Evolutionary conservation across 2,113 vertebrate species (phyloP).

Genomic region (Corythoichthys haematopterus): DNA sequence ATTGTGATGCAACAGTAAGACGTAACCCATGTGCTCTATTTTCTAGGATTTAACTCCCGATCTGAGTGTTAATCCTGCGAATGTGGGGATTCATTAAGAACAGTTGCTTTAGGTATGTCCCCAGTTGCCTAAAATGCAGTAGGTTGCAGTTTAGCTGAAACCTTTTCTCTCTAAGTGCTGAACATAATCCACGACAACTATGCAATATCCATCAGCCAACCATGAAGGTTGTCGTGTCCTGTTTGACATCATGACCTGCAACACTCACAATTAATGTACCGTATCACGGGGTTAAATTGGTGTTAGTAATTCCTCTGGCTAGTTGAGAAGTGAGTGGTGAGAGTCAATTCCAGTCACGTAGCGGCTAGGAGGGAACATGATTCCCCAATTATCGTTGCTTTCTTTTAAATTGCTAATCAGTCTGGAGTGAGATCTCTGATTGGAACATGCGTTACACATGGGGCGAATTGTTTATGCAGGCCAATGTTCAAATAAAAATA

Average conservation of each 20-base stretch:
- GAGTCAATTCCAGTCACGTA: slow-evolving; percentile 49
- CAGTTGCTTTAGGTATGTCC: slow-evolving; percentile 60
- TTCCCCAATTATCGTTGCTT: slow-evolving; percentile 62
- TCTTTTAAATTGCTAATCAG: slow-evolving; percentile 60
- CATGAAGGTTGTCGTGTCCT: slow-evolving; percentile 63
- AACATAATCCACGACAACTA: slow-evolving; percentile 32
- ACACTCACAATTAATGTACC: slow-evolving; percentile 68
- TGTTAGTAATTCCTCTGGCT: slow-evolving; percentile 59
- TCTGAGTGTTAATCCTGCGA: slow-evolving; percentile 59
- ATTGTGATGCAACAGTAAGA: slow-evolving; percentile 48
- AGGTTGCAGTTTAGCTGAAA: slow-evolving; percentile 47
- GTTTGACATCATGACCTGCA: slow-evolving; percentile 62
- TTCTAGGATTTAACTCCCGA: slow-evolving; percentile 62
- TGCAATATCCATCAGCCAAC: slow-evolving; percentile 54
- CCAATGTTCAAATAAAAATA: slow-evolving; percentile 19
- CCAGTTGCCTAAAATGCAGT: slow-evolving; percentile 57
- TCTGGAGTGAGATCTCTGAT: slow-evolving; percentile 43
- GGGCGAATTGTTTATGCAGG: slow-evolving; percentile 22
- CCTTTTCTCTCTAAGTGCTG: slow-evolving; percentile 35
- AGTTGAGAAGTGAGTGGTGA: slow-evolving; percentile 31
- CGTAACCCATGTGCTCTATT: slow-evolving; percentile 45
- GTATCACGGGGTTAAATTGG: slow-evolving; percentile 62
- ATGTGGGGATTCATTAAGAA: slow-evolving; percentile 70
- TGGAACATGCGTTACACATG: slow-evolving; percentile 25
- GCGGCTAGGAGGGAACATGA: slow-evolving; percentile 46